Evolutionary conservation across 2,797 vertebrate species (phyloP), one percentile per base, ranked within the genome.

Genomic region (Poeciliopsis paucimaculata): DNA sequence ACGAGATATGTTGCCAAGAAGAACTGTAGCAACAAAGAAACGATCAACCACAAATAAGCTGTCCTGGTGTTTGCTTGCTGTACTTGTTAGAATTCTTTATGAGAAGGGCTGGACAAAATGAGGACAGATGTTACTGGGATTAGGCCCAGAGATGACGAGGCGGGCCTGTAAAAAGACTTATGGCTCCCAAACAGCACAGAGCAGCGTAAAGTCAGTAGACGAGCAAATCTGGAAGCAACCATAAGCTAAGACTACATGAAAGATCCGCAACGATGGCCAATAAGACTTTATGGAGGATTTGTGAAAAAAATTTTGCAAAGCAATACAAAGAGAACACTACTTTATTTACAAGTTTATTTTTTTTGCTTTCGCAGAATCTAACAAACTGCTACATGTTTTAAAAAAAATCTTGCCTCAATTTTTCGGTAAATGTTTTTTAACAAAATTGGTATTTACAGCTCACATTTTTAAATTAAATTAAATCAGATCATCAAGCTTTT

Each of bases 331-430:
- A 72, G 72, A 79, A 13, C 5, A 57, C 28, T 9, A 66, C 31
- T 78, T 83, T 86, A 90, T 88, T 91, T 68, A 86, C 76, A 84
- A 13, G 13, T 13, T 18, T 36, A 4, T 20, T 11, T 36, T 7
- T 62, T 28, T n/a, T 6, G 3, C 2, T 43, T 70, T 13, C 13
- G 20, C 23, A 70, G 23, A 70, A 70, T 70, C 5, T 39, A 34
- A 62, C 16, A 62, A 62, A 9, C 8, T 62, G 15, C 13, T 62
- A 34, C 5, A 5, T 4, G 55, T 57, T 57, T n/a, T 8, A 7
- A 60, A 55, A 53, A 53, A 64, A 36, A 20, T 4, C 31, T 53
- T 34, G 28, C 60, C 60, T 62, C 36, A 34, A 1, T 18, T 43
- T 0, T 41, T 43, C 28, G 23, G 51, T 77, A 53, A 51, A 10